These are phyloP conservation scores for Leptothorax acervorum DNA, from an alignment of 2,888 invertebrate species.

Conservation along the genomic window DNA sequence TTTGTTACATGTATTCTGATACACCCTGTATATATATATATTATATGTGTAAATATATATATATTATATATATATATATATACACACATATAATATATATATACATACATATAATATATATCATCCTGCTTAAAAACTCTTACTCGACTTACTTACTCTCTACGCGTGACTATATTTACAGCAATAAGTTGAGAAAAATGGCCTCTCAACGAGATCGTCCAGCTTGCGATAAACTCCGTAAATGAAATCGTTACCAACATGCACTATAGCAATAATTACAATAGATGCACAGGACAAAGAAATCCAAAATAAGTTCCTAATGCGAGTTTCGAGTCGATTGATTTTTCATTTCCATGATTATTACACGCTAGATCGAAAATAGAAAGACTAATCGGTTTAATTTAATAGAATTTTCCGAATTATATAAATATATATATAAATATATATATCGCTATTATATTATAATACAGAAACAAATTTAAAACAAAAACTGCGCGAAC, in stretches of 20 bases:
- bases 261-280: slow-evolving; percentile 32
- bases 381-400: slow-evolving; percentile 16
- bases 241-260: slow-evolving; percentile 6
- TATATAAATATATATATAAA: slow-evolving; percentile 7
- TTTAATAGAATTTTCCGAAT: slow-evolving; percentile 13
- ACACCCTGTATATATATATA: too few species aligned
- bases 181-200: slow-evolving; percentile 78
- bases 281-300: slow-evolving; percentile 21
- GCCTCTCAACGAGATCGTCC: slow-evolving; percentile 79
- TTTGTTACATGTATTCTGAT: too few species aligned
- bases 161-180: slow-evolving; percentile 82
- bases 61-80: slow-evolving; percentile 42
- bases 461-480: neutral
- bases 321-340: neutral
- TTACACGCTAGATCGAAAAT: neutral
- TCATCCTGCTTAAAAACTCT: slow-evolving; percentile 82
- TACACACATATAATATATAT: neutral
- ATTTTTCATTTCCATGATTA: slow-evolving; percentile 20
- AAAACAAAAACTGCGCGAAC: neutral
- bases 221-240: slow-evolving; percentile 67
- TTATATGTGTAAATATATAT: slow-evolving; percentile 56
- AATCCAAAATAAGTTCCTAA: slow-evolving; percentile 1
- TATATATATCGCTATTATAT: slow-evolving; percentile 5
- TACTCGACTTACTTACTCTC: slow-evolving; percentile 74
- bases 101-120: slow-evolving; percentile 58